Conservation (phyloP, 2,113 vertebrate genomes). For the Gobius niger region DNA sequence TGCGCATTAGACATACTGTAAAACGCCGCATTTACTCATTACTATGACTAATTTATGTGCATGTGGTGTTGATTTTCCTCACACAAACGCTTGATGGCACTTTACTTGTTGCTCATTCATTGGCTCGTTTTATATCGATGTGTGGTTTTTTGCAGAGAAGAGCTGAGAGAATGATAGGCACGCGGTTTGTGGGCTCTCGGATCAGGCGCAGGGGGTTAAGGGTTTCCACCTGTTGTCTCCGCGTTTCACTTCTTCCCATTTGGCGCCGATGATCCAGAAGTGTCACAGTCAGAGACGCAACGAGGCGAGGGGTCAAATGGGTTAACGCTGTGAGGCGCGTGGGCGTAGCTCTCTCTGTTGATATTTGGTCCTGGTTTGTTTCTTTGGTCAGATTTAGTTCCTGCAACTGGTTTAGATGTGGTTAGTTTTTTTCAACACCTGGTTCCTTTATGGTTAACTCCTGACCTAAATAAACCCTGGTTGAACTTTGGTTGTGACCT, state of each 20-base stretch:
- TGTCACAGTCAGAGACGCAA: slow-evolving; percentile 3
- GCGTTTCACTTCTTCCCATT: slow-evolving; percentile 18
- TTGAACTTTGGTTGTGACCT: neutral
- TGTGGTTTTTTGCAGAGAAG: neutral
- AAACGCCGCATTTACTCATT: neutral
- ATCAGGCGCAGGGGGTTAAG: slow-evolving; percentile 27
- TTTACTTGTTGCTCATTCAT: neutral
- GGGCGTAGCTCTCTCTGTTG: neutral
- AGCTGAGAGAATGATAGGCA: slow-evolving; percentile 42
- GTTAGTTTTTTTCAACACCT: neutral
- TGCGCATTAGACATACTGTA: rapidly evolving
- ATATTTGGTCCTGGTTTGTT: neutral
- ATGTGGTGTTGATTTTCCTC: neutral
- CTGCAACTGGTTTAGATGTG: neutral
- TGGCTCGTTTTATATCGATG: neutral
- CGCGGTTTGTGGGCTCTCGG: slow-evolving; percentile 27
- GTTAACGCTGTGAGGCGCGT: slow-evolving; percentile 11
- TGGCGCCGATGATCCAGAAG: slow-evolving; percentile 28
- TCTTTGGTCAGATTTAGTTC: neutral
- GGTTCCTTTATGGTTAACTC: neutral
- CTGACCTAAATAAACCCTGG: neutral
- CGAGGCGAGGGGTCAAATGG: slow-evolving; percentile 22
- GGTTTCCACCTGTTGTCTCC: slow-evolving; percentile 58
- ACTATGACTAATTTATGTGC: neutral
- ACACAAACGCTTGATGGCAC: neutral